Evolutionary conservation across 2,888 invertebrate species (phyloP).

Genomic region (Reticulitermes lucifugus): DNA sequence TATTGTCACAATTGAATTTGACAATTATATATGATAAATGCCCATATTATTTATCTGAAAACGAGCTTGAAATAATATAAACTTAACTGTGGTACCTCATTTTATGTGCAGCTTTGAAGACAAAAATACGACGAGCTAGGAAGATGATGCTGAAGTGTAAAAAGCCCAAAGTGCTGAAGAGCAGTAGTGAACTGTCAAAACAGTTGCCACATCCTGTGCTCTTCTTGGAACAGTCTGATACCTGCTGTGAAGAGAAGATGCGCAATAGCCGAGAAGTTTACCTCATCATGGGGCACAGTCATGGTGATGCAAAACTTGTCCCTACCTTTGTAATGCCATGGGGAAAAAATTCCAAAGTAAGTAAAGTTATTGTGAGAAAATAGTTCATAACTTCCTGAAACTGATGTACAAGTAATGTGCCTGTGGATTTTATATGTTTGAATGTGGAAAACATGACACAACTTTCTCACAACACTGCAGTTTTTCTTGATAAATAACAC

Average conservation of each 20-base stretch:
- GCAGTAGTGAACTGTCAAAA: constrained; percentile 57
- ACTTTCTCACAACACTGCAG: too few species aligned
- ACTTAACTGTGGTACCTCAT: constrained; percentile 3
- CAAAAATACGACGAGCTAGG: constrained; percentile 60
- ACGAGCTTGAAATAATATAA: too few species aligned
- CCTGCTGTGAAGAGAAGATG: constrained; percentile 61
- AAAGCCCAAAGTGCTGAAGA: constrained; percentile 60
- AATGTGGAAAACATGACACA: too few species aligned
- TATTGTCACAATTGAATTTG: too few species aligned
- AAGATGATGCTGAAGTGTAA: constrained; percentile 60
- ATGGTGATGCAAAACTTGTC: constrained; percentile 58
- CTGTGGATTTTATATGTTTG: too few species aligned
- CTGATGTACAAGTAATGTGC: too few species aligned
- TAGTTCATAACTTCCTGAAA: too few species aligned
- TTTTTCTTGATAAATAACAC: too few species aligned
- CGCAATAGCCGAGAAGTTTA: constrained; percentile 55
- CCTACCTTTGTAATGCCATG: constrained; percentile 64
- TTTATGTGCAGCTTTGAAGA: constrained; percentile 58
- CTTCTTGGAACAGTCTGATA: constrained; percentile 59
- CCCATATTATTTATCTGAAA: too few species aligned
- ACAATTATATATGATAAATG: too few species aligned
- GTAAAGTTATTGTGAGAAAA: background rate
- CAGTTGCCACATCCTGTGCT: constrained; percentile 59
- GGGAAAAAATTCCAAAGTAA: constrained; percentile 58
- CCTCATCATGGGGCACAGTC: constrained; percentile 62